Evolutionary conservation across 1,140 invertebrate species (phyloP), one percentile per base, ranked within the genome.

Genomic region (Vollenhovia emeryi): DNA sequence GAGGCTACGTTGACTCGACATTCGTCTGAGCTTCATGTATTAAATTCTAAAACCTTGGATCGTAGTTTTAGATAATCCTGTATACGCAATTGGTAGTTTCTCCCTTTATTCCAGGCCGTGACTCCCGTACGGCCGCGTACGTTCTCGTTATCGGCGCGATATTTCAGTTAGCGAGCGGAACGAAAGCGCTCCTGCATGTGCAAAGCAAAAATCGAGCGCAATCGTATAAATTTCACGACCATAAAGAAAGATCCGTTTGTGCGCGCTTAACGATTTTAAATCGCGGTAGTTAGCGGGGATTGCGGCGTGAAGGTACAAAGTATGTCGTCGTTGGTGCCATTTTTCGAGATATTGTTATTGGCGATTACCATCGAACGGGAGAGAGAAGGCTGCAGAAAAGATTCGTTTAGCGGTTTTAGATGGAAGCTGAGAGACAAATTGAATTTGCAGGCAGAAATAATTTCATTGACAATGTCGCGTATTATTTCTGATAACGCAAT

Each of bases 161-260:
- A 94, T 93, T 93, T 93, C 93, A 93, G 92, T 93, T 94, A 94
- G 82, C 75, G 66, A 76, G 87, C 85, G 90, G 91, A 93, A 89
- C 88, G 73, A 88, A 87, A 90, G 50, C 78, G 80, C 59, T 69
- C 24, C 68, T 52, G 50, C 30, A 73, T 50, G 66, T 76, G 82
- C 78, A 66, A 84, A 86, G 40, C 78, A 64, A 84, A 84, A 73
- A 84, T 84, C 82, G 71, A 60, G 43, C 30, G 66, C 78, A 71
- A 80, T 80, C 78, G 36, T 80, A 82, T 82, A 82, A 82, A 73
- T 82, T 73, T 71, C 66, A 59, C 66, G 27, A 43, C 55, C 66
- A 59, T 82, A 82, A 82, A 82, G 48, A 82, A 71, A 73, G 66
- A 71, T 73, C n/a, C 78, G 78, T 82, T 82, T 82, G 76, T 55